Percentiles rank a stretch among this genome's conserved stretches.
These are phyloP conservation scores for Sander vitreus DNA, from an alignment of 2,113 vertebrate genomes.

Conservation along the genomic window DNA sequence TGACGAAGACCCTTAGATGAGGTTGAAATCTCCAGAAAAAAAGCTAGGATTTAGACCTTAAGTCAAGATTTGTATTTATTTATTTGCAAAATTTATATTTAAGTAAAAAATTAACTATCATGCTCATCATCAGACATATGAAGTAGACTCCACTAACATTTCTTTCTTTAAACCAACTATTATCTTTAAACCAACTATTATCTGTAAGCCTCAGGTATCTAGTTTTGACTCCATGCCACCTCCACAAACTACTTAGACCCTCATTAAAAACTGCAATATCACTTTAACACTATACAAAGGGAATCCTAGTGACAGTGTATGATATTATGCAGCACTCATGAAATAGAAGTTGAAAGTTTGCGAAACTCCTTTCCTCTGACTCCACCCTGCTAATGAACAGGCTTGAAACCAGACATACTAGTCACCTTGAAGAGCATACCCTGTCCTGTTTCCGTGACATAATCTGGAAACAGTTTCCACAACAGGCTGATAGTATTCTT, in stretches of 20 bases:
- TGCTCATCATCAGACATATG: neutral
- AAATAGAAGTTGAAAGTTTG: neutral
- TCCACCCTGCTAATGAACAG: neutral
- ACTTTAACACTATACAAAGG: too few relatives aligned
- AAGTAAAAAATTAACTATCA: neutral
- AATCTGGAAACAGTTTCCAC: constrained; percentile 13
- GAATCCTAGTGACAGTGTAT: too few relatives aligned
- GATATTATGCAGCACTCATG: neutral
- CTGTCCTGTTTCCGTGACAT: constrained; percentile 27
- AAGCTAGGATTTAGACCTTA: neutral
- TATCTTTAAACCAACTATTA: neutral
- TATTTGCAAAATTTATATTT: neutral
- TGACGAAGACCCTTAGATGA: neutral
- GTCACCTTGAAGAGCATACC: too few relatives aligned
- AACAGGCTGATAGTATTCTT: constrained; percentile 8
- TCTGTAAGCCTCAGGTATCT: neutral
- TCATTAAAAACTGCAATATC: neutral
- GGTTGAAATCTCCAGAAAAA: neutral
- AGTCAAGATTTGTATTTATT: neutral
- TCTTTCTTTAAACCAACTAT: neutral
- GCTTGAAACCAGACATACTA: neutral
- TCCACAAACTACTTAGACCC: constrained; percentile 8
- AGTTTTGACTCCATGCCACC: neutral
- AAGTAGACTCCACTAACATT: neutral
- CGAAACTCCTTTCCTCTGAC: neutral